These are phyloP conservation scores for Lycocerus yunnanus DNA, from an alignment of 2,888 invertebrate species.

Conservation along the genomic window DNA sequence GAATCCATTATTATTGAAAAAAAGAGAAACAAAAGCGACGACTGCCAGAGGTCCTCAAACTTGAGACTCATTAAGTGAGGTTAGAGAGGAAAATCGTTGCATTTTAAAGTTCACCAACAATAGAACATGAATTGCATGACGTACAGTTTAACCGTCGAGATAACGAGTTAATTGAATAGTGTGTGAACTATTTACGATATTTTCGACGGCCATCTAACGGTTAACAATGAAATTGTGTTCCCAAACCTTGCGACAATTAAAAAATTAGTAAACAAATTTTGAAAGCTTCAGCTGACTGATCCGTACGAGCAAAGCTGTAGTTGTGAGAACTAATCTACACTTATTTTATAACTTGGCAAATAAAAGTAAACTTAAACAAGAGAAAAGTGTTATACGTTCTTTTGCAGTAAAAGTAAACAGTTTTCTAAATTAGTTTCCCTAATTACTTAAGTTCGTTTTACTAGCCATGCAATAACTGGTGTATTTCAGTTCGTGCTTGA, in stretches of 20 bases:
- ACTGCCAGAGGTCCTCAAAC: neutral
- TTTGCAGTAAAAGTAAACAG: neutral
- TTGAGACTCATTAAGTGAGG: neutral
- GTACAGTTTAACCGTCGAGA: slow-evolving; percentile 6
- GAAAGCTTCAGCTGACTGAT: too few species aligned
- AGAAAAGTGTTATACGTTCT: neutral
- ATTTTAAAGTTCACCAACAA: neutral
- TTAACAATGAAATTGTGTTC: neutral
- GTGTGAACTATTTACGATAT: slow-evolving; percentile 11
- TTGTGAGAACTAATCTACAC: neutral
- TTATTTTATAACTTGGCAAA: neutral
- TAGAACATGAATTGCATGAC: slow-evolving; percentile 18
- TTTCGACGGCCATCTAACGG: neutral
- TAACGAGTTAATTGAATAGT: slow-evolving; percentile 23
- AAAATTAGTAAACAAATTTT: neutral
- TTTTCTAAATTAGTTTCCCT: neutral
- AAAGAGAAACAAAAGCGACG: neutral
- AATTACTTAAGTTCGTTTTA: neutral
- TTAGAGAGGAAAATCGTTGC: neutral
- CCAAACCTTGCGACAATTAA: neutral
- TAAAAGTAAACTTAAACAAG: neutral
- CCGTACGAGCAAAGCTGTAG: neutral
- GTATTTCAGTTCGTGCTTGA: neutral
- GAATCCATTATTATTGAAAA: neutral
- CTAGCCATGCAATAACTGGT: neutral